Percentiles rank a stretch among this genome's conserved stretches.
Conservation (phyloP, 2,797 vertebrate species). For the Champsocephalus esox region DNA sequence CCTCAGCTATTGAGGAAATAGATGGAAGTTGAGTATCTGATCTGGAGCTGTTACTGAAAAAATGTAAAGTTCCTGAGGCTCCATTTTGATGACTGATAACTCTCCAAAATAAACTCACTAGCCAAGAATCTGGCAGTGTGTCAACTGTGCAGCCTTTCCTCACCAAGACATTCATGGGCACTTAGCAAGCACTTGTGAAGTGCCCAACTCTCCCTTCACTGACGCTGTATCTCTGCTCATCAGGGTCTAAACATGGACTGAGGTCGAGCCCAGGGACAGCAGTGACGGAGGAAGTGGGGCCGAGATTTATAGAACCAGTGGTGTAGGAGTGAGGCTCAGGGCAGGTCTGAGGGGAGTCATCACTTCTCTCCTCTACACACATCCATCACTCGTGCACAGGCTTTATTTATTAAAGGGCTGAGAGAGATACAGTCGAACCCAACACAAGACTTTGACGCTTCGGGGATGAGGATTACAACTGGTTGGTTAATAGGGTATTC, state of each 20-base stretch:
- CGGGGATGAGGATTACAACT: conserved; percentile 5
- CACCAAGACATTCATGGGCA: conserved; percentile 28
- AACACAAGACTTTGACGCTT: background rate
- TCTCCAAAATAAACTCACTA: conserved; percentile 51
- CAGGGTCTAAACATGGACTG: conserved; percentile 24
- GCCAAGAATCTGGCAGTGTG: conserved; percentile 44
- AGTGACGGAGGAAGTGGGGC: conserved; percentile 44
- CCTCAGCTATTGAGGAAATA: conserved; percentile 6
- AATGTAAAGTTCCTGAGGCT: conserved; percentile 36
- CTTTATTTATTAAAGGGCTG: conserved; percentile 42
- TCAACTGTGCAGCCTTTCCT: conserved; percentile 41
- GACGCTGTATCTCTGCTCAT: conserved; percentile 30
- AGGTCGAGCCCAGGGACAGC: conserved; percentile 50
- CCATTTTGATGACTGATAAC: conserved; percentile 52
- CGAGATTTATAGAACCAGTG: conserved; percentile 67
- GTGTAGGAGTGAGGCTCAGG: conserved; percentile 49
- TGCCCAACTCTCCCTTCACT: conserved; percentile 11
- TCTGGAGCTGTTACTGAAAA: conserved; percentile 32
- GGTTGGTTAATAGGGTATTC: conserved; percentile 14
- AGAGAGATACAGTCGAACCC: background rate
- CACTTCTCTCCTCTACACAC: conserved; percentile 26
- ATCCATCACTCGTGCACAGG: conserved; percentile 42
- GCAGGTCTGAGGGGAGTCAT: conserved; percentile 55
- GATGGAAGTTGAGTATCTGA: conserved; percentile 27
- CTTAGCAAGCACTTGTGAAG: conserved; percentile 29